phyloP scores from a whole-genome alignment of 2,797 vertebrate genomes.

The Taenioides sp. region DNA sequence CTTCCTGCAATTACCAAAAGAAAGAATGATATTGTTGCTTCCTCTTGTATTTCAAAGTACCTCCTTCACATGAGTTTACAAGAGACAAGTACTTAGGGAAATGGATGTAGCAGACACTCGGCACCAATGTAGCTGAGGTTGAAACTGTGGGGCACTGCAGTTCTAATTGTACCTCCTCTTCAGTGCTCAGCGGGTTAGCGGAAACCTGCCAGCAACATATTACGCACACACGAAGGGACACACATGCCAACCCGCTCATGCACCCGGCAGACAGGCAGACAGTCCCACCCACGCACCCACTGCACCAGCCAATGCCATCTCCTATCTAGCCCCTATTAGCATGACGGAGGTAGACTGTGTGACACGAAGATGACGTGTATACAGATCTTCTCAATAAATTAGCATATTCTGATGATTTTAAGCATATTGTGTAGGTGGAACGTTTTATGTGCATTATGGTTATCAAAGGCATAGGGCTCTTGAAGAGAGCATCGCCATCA shows the following conservation, averaged over 20 bases:
- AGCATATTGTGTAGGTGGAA: slow-evolving; percentile 26
- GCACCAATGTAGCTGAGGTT: slow-evolving; percentile 49
- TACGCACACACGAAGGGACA: slow-evolving; percentile 48
- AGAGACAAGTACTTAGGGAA: slow-evolving; percentile 34
- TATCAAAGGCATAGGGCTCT: slow-evolving; percentile 12
- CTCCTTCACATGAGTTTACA: slow-evolving; percentile 43
- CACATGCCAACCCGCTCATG: slow-evolving; percentile 27
- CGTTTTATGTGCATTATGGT: slow-evolving; percentile 8
- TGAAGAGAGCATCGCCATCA: slow-evolving; percentile 14
- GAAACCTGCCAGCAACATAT: slow-evolving; percentile 61
- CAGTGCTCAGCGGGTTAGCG: slow-evolving; percentile 60
- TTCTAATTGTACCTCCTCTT: slow-evolving; percentile 67
- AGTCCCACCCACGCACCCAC: slow-evolving; percentile 16
- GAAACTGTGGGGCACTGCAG: slow-evolving; percentile 61
- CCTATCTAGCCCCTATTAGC: slow-evolving; percentile 17
- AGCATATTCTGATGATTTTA: slow-evolving; percentile 30
- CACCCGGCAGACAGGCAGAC: slow-evolving; percentile 36
- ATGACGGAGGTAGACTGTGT: slow-evolving; percentile 24
- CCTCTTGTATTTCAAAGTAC: slow-evolving; percentile 40
- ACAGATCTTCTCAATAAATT: slow-evolving; percentile 25
- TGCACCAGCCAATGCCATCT: slow-evolving; percentile 8
- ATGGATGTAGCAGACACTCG: slow-evolving; percentile 49
- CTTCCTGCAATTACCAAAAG: background rate
- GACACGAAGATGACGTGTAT: slow-evolving; percentile 22
- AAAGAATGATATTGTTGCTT: slow-evolving; percentile 4